Conservation (phyloP, 2,113 vertebrate species). For the Castor canadensis region DNA sequence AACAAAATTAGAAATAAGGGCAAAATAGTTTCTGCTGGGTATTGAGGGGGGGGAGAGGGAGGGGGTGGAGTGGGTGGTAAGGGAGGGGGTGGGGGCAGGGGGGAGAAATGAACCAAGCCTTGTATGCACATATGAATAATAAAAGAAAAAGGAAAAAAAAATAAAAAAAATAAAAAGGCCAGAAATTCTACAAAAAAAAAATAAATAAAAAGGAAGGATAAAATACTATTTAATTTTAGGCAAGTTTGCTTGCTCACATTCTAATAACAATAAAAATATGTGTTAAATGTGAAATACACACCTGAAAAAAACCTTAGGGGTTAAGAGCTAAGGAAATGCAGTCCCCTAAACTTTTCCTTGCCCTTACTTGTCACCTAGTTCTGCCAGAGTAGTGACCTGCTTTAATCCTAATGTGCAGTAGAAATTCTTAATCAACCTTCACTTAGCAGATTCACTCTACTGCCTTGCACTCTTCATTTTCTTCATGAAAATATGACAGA, state of each 20-base stretch:
- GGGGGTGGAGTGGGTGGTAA: no score
- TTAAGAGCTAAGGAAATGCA: not conserved
- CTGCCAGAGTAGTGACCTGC: not conserved
- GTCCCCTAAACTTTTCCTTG: not conserved
- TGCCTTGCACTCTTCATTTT: not conserved
- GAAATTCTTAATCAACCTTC: not conserved
- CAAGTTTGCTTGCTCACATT: not conserved
- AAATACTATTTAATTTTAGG: no score
- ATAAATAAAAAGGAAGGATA: constrained; percentile 35
- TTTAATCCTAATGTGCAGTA: not conserved
- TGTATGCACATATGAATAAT: no score
- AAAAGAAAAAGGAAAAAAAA: constrained; percentile 4
- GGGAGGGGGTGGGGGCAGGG: no score
- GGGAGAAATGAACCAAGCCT: no score
- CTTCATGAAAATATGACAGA: constrained; percentile 9
- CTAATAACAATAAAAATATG: constrained; percentile 14
- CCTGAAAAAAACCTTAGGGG: constrained; percentile 8
- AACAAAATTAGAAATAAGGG: no score
- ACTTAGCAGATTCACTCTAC: not conserved
- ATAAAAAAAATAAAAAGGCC: no score
- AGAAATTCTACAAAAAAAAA: not conserved
- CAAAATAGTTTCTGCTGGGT: no score
- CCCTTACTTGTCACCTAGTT: not conserved
- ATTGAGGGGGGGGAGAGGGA: no score
- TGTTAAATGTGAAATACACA: not conserved